phyloP scores from a whole-genome alignment of 2,888 invertebrate species.

The Machimus atricapillus region DNA sequence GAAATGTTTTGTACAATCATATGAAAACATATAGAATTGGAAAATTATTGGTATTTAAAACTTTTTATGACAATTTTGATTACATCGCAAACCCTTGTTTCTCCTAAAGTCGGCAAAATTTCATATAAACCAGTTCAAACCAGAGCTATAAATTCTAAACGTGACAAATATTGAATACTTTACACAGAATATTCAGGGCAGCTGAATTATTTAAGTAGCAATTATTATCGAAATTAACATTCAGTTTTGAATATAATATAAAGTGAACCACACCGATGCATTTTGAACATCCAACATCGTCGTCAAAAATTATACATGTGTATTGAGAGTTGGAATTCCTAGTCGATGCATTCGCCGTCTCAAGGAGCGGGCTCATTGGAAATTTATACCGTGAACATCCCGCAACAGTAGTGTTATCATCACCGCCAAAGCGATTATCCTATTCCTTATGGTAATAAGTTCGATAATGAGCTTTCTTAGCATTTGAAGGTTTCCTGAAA shows the following conservation, averaged over 20 bases:
- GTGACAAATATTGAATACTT: not conserved
- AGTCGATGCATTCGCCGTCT: not conserved
- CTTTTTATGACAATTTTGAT: too few relatives aligned
- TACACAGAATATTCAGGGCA: not conserved
- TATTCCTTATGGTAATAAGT: constrained; percentile 1
- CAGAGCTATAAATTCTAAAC: not conserved
- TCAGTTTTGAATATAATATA: not conserved
- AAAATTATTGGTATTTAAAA: too few relatives aligned
- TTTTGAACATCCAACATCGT: not conserved
- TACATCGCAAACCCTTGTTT: not conserved
- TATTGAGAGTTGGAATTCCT: not conserved
- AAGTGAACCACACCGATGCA: not conserved
- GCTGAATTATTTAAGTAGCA: not conserved
- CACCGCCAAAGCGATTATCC: not conserved
- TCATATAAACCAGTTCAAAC: not conserved
- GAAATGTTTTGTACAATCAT: too few relatives aligned
- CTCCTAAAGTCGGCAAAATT: not conserved
- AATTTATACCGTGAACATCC: not conserved
- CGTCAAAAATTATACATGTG: not conserved
- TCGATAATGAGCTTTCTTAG: constrained; percentile 15
- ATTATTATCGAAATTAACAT: not conserved
- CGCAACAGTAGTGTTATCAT: not conserved
- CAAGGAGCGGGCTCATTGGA: not conserved
- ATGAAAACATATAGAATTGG: too few relatives aligned
- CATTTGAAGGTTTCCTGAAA: not conserved